Conservation (phyloP, 2,888 invertebrate species). For the Carterocephalus palaemon region DNA sequence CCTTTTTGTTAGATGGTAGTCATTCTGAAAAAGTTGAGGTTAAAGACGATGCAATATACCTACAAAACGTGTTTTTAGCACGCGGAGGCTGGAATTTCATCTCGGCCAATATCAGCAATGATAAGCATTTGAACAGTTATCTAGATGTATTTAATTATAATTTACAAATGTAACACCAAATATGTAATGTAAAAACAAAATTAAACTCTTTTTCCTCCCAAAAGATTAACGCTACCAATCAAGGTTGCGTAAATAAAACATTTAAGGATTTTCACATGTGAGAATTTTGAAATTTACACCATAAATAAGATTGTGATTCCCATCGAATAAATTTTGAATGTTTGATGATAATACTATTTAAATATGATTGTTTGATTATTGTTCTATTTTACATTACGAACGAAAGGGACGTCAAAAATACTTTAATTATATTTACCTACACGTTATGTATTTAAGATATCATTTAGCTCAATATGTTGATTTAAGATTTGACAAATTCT, state of each 20-base stretch:
- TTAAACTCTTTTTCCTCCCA: constrained; percentile 12
- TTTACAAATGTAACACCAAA: background rate
- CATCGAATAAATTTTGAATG: constrained; percentile 13
- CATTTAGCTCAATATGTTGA: constrained; percentile 68
- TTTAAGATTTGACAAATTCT: constrained; percentile 61
- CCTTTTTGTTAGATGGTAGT: no score
- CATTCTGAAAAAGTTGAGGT: no score
- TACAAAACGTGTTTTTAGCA: no score
- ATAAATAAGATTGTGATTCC: background rate
- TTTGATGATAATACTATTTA: constrained; percentile 6
- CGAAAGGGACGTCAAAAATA: constrained; percentile 15
- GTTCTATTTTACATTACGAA: background rate
- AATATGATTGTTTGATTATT: background rate
- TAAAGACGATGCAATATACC: no score
- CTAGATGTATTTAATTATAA: background rate
- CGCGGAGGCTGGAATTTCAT: no score
- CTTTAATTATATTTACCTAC: constrained; percentile 25
- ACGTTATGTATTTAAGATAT: constrained; percentile 30
- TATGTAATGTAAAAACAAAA: background rate
- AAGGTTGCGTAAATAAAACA: no score
- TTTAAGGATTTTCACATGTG: no score
- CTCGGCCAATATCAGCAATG: background rate
- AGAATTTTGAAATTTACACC: no score
- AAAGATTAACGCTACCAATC: background rate
- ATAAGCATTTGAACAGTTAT: background rate